Base-by-base conservation (phyloP, 2,113 vertebrate genomes). In the Semicossyphus pulcher region DNA sequence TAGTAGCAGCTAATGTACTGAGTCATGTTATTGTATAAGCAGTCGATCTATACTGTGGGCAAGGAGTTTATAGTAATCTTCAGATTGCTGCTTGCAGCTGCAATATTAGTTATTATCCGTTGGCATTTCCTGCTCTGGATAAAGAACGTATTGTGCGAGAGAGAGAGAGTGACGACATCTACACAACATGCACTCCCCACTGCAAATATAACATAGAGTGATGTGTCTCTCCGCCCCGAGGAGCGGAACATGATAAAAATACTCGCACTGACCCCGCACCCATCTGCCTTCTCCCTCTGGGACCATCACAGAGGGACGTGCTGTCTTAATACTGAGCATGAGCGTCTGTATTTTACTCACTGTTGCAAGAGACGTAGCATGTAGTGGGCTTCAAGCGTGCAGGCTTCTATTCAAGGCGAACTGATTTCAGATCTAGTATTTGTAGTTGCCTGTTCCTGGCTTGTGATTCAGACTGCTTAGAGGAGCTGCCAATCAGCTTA, bases 101-200 rank as follows among this genome's bases (percentile, higher is more conserved):
- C 54, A 68, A 49, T 63, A 60, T 49, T 88, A 79, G 52, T 76
- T 73, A 51, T 76, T 76, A 58, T 72, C 54, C 58, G 21, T 29
- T 71, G 69, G 82, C 85, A 79, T 89, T 91, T 90, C 86, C 89
- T 88, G 81, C 59, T 47, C 48, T 45, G 63, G 60, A 92, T 84
- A 91, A 89, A 88, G 85, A 63, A 51, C 18, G 53, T 72, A 86
- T 84, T 92, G 89, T 92, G 62, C 11, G 10, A 37, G 74, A 68
- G 10, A 37, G 74, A 68, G 49, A 77, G 72, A 71, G 70, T 89
- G 84, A 90, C 47, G 63, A 48, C 85, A 91, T 82, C 60, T 26
- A 45, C 61, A 23, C 74, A 65, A 67, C 83, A 80, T 71, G 70
- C 68, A 18, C 54, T 61, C 4, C 58, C 69, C 57, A 42, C 26